Evolutionary conservation across 2,797 vertebrate species (phyloP).

Genomic region (Pogonophryne albipinna): DNA sequence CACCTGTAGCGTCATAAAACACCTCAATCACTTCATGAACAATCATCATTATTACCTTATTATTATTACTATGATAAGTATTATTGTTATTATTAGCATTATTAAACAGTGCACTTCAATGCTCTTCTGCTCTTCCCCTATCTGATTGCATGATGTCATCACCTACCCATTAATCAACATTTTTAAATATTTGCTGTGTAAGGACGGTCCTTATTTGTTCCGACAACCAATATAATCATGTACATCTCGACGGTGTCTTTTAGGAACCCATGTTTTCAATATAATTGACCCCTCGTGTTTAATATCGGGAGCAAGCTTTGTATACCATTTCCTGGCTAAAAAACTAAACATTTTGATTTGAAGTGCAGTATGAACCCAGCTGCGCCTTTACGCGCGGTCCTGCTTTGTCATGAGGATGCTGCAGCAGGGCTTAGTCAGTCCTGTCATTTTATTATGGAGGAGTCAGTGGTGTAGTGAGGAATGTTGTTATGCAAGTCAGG

Average conservation of each 20-base stretch:
- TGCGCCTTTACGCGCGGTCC: slow-evolving; percentile 55
- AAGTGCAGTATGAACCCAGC: slow-evolving; percentile 20
- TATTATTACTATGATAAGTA: neutral
- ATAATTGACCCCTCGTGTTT: slow-evolving; percentile 27
- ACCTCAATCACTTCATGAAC: neutral
- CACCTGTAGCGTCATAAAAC: slow-evolving; percentile 50
- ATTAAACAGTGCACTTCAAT: no score
- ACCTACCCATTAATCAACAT: slow-evolving; percentile 52
- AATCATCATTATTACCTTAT: neutral
- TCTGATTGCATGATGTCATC: neutral
- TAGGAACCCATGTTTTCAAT: slow-evolving; percentile 37
- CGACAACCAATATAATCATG: slow-evolving; percentile 64
- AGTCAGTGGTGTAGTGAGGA: slow-evolving; percentile 17
- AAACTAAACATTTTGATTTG: neutral
- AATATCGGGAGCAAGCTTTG: neutral
- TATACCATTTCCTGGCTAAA: neutral
- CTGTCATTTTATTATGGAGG: slow-evolving; percentile 36
- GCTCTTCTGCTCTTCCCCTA: neutral
- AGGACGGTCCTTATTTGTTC: slow-evolving; percentile 66
- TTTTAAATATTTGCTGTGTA: slow-evolving; percentile 77
- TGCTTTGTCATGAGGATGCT: slow-evolving; percentile 71
- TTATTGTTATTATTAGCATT: neutral
- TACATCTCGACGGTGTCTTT: slow-evolving; percentile 44
- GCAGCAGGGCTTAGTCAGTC: slow-evolving; percentile 67
- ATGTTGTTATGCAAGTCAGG: neutral